phyloP scores from a whole-genome alignment of 2,113 vertebrate genomes.

The Grantiella picta region DNA sequence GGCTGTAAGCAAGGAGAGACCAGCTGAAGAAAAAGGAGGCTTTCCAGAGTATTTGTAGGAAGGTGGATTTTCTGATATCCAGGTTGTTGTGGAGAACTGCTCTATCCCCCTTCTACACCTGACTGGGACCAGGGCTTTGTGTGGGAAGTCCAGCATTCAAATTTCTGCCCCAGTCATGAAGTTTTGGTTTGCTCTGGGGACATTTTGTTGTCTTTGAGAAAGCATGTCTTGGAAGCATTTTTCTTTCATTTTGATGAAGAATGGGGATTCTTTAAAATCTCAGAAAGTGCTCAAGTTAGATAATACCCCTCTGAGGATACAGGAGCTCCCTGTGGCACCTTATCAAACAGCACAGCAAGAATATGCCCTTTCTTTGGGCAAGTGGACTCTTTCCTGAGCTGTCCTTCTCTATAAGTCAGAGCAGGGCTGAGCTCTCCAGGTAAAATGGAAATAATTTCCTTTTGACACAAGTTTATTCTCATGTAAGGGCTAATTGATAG shows the following conservation, averaged over 20 bases:
- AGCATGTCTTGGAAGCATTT: not conserved
- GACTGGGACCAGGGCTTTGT: not conserved
- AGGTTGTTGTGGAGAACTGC: not conserved
- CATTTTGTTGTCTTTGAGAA: not conserved
- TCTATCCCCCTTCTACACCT: not conserved
- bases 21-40: not conserved
- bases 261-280: not conserved
- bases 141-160: not conserved
- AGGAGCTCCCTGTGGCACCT: not conserved
- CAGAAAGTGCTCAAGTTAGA: not conserved
- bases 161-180: not conserved
- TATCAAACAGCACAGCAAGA: not conserved
- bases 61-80: not conserved
- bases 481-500: slow-evolving; percentile 55
- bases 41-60: not conserved
- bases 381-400: not conserved
- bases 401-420: not conserved
- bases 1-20: not conserved
- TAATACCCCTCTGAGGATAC: not conserved
- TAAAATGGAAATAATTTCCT: slow-evolving; percentile 26
- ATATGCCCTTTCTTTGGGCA: not conserved
- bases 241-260: not conserved
- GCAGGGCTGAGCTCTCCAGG: not conserved
- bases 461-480: slow-evolving; percentile 42
- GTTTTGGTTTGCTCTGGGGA: not conserved